phyloP scores from a whole-genome alignment of 2,888 invertebrate species.

The Malacosoma neustria region DNA sequence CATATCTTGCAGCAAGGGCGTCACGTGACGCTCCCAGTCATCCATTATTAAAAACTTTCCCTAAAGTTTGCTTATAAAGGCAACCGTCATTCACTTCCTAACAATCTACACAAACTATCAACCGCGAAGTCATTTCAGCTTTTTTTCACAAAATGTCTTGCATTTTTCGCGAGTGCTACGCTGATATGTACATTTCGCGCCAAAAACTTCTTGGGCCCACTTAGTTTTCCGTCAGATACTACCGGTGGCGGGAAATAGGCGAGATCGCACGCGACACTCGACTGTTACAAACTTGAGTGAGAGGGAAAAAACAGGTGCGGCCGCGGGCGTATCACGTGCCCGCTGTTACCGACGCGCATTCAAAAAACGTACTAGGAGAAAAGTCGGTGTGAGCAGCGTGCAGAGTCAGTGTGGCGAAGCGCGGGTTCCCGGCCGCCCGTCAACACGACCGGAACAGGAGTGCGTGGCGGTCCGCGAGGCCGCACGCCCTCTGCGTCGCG shows the following conservation, averaged over 20 bases:
- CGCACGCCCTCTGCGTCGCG: conserved; percentile 74
- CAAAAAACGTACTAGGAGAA: conserved; percentile 61
- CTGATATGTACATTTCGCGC: conserved; percentile 55
- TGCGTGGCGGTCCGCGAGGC: conserved; percentile 65
- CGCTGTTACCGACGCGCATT: conserved; percentile 67
- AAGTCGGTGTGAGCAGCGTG: conserved; percentile 50
- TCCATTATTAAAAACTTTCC: conserved; percentile 57
- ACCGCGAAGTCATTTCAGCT: conserved; percentile 38
- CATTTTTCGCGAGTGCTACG: conserved; percentile 21
- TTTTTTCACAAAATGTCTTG: conserved; percentile 28
- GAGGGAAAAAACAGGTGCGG: conserved; percentile 60
- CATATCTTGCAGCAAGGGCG: conserved; percentile 75
- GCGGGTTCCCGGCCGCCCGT: conserved; percentile 71
- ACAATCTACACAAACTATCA: conserved; percentile 45
- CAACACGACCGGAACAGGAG: conserved; percentile 73
- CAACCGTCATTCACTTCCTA: conserved; percentile 45
- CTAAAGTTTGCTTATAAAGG: conserved; percentile 28
- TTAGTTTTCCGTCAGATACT: conserved; percentile 38
- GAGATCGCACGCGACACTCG: conserved; percentile 59
- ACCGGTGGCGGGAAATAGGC: conserved; percentile 59
- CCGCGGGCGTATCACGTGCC: conserved; percentile 65
- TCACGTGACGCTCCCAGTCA: conserved; percentile 77
- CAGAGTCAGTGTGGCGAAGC: conserved; percentile 61
- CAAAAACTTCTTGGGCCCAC: conserved; percentile 50
- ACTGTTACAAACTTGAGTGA: conserved; percentile 59